Percentiles rank a stretch among this genome's conserved stretches.
Evolutionary conservation across 2,113 vertebrate species (phyloP).

Genomic region (Pavo muticus): DNA sequence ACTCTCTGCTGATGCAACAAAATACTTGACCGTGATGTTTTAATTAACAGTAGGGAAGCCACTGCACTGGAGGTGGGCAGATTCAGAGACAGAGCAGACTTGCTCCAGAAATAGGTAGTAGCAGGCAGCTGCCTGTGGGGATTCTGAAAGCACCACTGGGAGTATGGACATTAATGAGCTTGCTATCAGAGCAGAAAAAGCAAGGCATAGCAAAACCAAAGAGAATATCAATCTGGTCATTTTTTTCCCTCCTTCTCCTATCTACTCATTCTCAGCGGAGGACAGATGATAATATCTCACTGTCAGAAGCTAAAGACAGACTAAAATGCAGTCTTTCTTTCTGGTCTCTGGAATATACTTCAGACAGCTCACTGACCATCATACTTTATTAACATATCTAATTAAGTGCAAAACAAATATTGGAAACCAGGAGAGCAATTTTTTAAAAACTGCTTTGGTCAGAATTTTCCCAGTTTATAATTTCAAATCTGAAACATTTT

Average conservation of each 20-base stretch:
- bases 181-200: neutral
- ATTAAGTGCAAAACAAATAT: neutral
- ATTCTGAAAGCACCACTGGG: neutral
- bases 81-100: neutral
- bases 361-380: neutral
- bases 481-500: neutral
- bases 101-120: neutral
- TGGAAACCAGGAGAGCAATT: neutral
- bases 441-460: neutral
- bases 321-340: conserved; percentile 12
- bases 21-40: neutral
- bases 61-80: neutral
- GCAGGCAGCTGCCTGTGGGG: neutral
- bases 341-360: neutral
- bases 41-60: neutral
- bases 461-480: neutral
- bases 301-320: neutral
- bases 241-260: neutral
- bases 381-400: neutral
- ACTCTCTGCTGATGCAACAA: neutral
- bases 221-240: neutral
- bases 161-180: neutral
- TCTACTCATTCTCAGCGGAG: neutral
- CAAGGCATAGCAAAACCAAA: neutral
- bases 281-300: neutral